phyloP scores from a whole-genome alignment of 2,888 invertebrate species.

The Chrysina gloriosa region DNA sequence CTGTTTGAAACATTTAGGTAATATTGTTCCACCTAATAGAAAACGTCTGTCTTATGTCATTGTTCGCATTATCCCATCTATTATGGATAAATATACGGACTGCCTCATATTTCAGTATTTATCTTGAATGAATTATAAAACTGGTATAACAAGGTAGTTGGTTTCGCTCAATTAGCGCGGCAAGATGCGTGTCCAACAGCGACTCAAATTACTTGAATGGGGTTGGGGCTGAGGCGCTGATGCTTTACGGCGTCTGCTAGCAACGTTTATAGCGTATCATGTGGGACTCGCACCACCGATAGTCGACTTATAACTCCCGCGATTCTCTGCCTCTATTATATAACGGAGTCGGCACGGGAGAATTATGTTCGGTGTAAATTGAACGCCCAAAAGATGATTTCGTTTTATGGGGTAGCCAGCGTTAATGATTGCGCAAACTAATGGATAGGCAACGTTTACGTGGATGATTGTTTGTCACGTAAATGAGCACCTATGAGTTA shows the following conservation, averaged over 20 bases:
- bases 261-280: conserved; percentile 42
- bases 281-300: conserved; percentile 34
- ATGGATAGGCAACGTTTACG: no score
- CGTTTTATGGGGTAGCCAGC: not conserved
- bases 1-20: not conserved
- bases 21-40: not conserved
- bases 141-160: conserved; percentile 38
- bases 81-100: not conserved
- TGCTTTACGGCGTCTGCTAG: conserved; percentile 43
- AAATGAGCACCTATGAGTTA: no score
- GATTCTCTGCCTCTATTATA: conserved; percentile 34
- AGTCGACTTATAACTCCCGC: conserved; percentile 26
- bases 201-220: conserved; percentile 40
- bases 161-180: conserved; percentile 39
- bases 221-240: conserved; percentile 35
- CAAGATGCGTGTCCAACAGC: conserved; percentile 44
- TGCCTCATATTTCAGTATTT: conserved; percentile 1
- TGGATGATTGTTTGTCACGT: no score
- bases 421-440: no score
- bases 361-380: conserved; percentile 38
- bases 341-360: conserved; percentile 30
- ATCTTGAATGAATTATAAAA: conserved; percentile 18
- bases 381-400: conserved; percentile 24
- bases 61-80: not conserved
- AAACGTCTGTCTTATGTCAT: not conserved